Percentiles rank a stretch among this genome's conserved stretches.
Conservation (phyloP, 2,797 vertebrate genomes). For the Smutsia temminckii region DNA sequence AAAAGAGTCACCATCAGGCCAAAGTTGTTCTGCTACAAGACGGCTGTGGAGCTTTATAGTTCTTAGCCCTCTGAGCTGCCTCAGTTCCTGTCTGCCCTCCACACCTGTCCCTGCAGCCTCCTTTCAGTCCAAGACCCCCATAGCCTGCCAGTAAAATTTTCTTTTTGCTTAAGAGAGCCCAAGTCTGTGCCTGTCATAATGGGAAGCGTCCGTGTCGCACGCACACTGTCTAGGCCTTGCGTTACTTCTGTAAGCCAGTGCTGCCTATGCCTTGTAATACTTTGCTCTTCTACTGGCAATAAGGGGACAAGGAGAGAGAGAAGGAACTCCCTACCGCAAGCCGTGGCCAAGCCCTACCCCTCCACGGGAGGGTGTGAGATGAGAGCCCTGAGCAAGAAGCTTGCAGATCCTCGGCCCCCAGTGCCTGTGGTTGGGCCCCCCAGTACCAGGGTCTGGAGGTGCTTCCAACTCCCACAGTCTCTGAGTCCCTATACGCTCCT, state of each 20-base stretch:
- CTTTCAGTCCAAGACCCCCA: neutral
- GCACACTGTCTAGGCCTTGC: accelerated
- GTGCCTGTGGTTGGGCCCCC: neutral
- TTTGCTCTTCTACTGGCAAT: no score
- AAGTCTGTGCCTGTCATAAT: no score
- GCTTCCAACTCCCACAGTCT: neutral
- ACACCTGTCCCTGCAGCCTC: neutral
- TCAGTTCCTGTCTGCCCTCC: neutral
- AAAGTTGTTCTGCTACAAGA: neutral
- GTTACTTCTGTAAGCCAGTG: neutral
- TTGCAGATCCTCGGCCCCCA: neutral
- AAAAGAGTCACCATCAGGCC: neutral
- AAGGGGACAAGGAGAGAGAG: neutral
- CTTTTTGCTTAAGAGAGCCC: neutral
- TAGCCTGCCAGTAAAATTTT: neutral
- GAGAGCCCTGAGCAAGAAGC: neutral
- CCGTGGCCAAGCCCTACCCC: no score
- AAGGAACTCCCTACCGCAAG: neutral
- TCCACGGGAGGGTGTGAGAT: neutral
- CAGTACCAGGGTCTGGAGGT: neutral
- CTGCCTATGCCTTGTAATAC: neutral
- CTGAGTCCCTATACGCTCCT: neutral
- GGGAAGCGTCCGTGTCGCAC: neutral
- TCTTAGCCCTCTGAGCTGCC: neutral
- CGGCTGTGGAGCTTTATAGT: neutral